Conservation (phyloP, 2,888 invertebrate species). For the Drosophila paracracens region DNA sequence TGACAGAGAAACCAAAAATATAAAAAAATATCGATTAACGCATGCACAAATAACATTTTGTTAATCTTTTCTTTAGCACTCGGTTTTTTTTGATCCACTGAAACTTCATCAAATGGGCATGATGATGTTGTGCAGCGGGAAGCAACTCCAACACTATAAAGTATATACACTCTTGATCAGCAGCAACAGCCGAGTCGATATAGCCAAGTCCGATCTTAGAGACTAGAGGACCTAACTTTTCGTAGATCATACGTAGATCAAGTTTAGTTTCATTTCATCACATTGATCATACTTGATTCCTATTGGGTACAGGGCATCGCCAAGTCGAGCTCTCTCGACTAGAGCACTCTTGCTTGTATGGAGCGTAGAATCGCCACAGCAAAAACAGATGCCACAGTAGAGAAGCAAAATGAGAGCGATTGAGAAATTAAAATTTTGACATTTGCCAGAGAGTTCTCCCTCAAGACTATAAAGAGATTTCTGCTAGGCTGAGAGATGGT, state of each 20-base stretch:
- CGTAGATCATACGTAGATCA: fast-evolving
- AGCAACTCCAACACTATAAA: background rate
- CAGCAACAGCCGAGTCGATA: background rate
- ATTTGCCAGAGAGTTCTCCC: constrained; percentile 15
- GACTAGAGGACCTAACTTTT: background rate
- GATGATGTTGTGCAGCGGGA: background rate
- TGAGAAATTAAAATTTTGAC: constrained; percentile 22
- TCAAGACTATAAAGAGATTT: constrained; percentile 8
- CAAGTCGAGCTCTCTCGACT: background rate
- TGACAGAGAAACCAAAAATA: constrained; percentile 4
- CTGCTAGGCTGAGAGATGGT: background rate
- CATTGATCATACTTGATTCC: background rate
- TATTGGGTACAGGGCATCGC: background rate
- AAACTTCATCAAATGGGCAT: background rate
- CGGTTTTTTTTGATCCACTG: constrained; percentile 10
- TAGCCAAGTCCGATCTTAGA: background rate
- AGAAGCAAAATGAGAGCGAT: constrained; percentile 16
- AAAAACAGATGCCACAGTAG: background rate
- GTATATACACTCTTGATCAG: background rate
- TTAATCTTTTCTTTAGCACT: constrained; percentile 33
- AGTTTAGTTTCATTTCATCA: background rate
- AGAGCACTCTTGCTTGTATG: constrained; percentile 10
- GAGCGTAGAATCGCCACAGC: constrained; percentile 36
- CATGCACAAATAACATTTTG: constrained; percentile 51
- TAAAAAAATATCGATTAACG: constrained; percentile 15